A percentile compares a stretch with the other conserved stretches of the same genome.
Evolutionary conservation across 2,888 invertebrate genomes (phyloP).

Genomic region (Aricia artaxerxes): DNA sequence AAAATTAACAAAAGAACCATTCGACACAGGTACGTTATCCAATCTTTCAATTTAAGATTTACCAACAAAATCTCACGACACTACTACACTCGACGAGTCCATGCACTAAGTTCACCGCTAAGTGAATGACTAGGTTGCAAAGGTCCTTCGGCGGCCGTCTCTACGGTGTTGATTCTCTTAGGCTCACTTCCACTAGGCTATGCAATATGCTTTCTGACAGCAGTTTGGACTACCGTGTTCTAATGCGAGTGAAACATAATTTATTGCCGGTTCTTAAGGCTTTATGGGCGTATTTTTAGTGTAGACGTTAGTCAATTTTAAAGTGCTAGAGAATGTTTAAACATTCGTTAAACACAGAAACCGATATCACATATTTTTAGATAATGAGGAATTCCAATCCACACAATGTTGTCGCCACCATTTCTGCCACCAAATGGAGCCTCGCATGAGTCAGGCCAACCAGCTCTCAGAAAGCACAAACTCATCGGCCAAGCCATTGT

Average conservation of each 20-base stretch:
- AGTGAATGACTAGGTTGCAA: slow-evolving; percentile 79
- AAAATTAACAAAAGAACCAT: slow-evolving; percentile 79
- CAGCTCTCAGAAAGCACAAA: neutral
- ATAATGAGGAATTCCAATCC: too few relatives aligned
- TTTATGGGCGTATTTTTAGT: too few relatives aligned
- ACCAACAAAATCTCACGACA: slow-evolving; percentile 73
- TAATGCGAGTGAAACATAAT: too few relatives aligned
- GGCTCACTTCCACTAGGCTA: neutral
- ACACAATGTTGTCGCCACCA: neutral
- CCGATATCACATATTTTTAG: too few relatives aligned
- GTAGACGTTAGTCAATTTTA: too few relatives aligned
- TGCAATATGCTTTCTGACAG: neutral
- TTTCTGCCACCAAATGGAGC: neutral
- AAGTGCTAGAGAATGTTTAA: too few relatives aligned
- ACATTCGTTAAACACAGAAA: too few relatives aligned
- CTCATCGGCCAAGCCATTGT: neutral
- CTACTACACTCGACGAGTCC: slow-evolving; percentile 78
- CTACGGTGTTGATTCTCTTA: slow-evolving; percentile 45
- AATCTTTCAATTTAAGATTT: slow-evolving; percentile 76
- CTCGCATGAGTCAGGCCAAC: neutral
- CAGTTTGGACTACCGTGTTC: neutral
- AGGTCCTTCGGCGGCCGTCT: slow-evolving; percentile 54
- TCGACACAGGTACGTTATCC: slow-evolving; percentile 79
- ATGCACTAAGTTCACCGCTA: slow-evolving; percentile 74
- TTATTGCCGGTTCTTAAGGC: too few relatives aligned